Conservation (phyloP, 2,888 invertebrate genomes). For the Trachelus iudaicus region DNA sequence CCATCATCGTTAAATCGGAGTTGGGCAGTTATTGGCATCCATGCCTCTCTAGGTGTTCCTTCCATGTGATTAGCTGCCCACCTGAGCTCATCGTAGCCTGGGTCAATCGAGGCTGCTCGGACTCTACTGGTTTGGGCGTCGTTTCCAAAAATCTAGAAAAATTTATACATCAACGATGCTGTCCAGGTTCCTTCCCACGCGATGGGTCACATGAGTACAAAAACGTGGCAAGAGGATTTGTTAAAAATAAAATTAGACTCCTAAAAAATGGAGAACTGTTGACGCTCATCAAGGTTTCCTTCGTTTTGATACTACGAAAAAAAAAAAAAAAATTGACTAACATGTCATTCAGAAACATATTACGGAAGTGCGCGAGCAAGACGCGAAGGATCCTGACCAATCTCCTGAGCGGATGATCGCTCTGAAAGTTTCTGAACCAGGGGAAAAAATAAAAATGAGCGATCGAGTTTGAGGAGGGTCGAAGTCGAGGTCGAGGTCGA, state of each 20-base stretch:
- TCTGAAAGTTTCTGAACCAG: not conserved
- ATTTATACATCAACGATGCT: not conserved
- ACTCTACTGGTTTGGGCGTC: not conserved
- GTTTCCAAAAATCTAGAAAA: not conserved
- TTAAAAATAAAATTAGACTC: not conserved
- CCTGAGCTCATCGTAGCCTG: not conserved
- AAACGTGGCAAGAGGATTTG: not conserved
- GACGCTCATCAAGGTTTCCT: not conserved
- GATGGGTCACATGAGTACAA: too few relatives aligned
- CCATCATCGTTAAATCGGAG: not conserved
- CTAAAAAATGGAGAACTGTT: not conserved
- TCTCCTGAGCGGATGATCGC: constrained; percentile 16
- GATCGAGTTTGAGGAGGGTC: not conserved
- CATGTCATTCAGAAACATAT: constrained; percentile 51
- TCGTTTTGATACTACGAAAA: not conserved
- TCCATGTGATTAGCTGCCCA: not conserved
- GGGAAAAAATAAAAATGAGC: not conserved
- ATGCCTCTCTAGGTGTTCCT: not conserved
- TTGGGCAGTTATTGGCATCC: not conserved
- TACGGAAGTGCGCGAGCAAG: constrained; percentile 50
- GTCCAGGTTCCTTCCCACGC: not conserved
- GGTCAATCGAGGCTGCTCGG: not conserved
- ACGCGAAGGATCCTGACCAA: constrained; percentile 42
- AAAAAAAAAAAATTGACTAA: too few relatives aligned
- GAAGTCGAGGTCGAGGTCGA: not conserved